Evolutionary conservation across 2,113 vertebrate genomes (phyloP).

Genomic region (Xiphophorus hellerii): DNA sequence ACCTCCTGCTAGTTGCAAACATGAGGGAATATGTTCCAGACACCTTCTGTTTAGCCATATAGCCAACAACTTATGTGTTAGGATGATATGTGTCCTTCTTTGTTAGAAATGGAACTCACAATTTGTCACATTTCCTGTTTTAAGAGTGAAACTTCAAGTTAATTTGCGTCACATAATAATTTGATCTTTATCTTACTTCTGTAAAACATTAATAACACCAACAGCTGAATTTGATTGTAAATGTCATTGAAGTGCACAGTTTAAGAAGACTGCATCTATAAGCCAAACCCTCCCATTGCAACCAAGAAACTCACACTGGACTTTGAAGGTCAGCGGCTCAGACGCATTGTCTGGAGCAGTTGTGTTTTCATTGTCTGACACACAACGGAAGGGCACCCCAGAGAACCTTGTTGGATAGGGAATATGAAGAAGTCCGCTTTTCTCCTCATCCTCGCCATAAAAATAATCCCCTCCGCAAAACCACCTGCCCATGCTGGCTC

Average conservation of each 20-base stretch:
- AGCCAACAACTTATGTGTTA: constrained; percentile 8
- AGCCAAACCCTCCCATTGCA: not conserved
- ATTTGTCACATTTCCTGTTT: not conserved
- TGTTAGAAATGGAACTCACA: not conserved
- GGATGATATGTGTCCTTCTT: not conserved
- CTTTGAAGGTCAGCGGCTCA: constrained; percentile 57
- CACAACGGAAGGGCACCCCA: constrained; percentile 74
- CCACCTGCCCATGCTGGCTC: not conserved
- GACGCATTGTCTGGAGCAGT: constrained; percentile 62
- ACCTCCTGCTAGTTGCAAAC: constrained; percentile 40
- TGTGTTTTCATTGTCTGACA: constrained; percentile 47
- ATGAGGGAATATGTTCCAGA: constrained; percentile 32
- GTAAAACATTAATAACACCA: not conserved
- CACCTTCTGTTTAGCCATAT: constrained; percentile 12
- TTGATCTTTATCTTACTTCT: not conserved
- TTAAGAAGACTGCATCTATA: not conserved
- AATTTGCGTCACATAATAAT: not conserved
- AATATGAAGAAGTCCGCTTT: not conserved
- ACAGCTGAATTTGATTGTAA: constrained; percentile 5
- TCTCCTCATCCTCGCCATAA: not conserved
- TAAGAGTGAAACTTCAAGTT: not conserved
- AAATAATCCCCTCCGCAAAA: not conserved
- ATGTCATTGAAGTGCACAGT: not conserved
- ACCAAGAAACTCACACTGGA: constrained; percentile 77
- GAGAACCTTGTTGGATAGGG: constrained; percentile 23